A percentile compares a stretch with the other conserved stretches of the same genome.
These are phyloP conservation scores for Laterallus jamaicensis DNA, from an alignment of 2,113 vertebrate species.

Conservation along the genomic window DNA sequence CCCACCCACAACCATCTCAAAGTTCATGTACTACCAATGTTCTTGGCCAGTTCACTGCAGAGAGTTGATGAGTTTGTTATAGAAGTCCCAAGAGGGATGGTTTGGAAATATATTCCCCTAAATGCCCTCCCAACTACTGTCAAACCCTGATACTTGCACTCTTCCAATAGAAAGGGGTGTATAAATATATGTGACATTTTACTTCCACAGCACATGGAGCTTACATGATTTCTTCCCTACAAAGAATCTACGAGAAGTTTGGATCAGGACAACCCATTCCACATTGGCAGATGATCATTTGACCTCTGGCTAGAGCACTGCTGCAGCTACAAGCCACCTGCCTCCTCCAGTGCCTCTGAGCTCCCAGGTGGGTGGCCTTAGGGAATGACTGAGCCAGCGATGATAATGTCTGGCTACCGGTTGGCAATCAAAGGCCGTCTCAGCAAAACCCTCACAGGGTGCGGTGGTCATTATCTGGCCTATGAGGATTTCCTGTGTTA, in stretches of 20 bases:
- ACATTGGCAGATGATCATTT: background rate
- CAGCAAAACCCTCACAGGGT: background rate
- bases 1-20: background rate
- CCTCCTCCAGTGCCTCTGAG: background rate
- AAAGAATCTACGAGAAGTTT: background rate
- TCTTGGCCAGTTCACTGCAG: background rate
- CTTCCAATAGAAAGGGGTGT: background rate
- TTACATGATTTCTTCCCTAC: background rate
- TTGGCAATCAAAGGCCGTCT: background rate
- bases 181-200: background rate
- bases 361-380: constrained; percentile 16
- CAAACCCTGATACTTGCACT: background rate
- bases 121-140: background rate
- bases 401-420: background rate
- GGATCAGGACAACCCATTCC: background rate
- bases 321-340: background rate
- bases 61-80: background rate
- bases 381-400: background rate
- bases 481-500: background rate
- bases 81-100: background rate
- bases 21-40: background rate
- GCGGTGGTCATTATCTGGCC: background rate
- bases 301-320: background rate
- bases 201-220: background rate
- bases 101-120: background rate